Conservation (phyloP, 2,113 vertebrate species). For the Corythoichthys haematopterus region DNA sequence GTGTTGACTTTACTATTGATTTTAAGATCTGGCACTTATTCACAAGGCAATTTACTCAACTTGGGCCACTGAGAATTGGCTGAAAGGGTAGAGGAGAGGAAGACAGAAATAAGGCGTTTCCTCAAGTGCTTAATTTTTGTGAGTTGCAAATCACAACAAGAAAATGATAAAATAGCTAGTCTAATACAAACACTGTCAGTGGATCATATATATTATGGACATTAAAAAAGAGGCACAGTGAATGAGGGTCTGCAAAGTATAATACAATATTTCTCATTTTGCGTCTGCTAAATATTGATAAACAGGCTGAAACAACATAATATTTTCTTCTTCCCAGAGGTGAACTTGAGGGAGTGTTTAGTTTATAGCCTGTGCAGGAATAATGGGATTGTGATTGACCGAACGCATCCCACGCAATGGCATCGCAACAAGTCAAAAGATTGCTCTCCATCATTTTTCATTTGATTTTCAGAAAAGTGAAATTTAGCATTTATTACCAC, state of each 20-base stretch:
- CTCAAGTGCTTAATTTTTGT: neutral
- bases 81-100: constrained; percentile 18
- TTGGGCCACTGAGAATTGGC: constrained; percentile 26
- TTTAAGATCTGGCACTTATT: constrained; percentile 52
- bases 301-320: constrained; percentile 27
- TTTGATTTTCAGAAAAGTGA: constrained; percentile 46
- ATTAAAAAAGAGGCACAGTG: constrained; percentile 21
- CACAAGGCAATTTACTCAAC: constrained; percentile 31
- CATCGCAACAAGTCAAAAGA: constrained; percentile 41
- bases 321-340: constrained; percentile 34
- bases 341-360: constrained; percentile 47
- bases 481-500: constrained; percentile 40
- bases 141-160: neutral
- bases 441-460: constrained; percentile 45
- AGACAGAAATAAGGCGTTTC: constrained; percentile 4
- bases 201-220: constrained; percentile 27
- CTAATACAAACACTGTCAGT: constrained; percentile 15
- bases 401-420: constrained; percentile 29
- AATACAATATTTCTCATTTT: constrained; percentile 13
- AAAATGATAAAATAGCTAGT: neutral
- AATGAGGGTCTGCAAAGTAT: constrained; percentile 26
- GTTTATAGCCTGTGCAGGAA: constrained; percentile 50
- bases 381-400: constrained; percentile 41
- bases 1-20: constrained; percentile 57
- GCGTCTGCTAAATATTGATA: constrained; percentile 15